These are phyloP conservation scores for Rhagium mordax DNA, from an alignment of 2,888 invertebrate species.

Conservation along the genomic window DNA sequence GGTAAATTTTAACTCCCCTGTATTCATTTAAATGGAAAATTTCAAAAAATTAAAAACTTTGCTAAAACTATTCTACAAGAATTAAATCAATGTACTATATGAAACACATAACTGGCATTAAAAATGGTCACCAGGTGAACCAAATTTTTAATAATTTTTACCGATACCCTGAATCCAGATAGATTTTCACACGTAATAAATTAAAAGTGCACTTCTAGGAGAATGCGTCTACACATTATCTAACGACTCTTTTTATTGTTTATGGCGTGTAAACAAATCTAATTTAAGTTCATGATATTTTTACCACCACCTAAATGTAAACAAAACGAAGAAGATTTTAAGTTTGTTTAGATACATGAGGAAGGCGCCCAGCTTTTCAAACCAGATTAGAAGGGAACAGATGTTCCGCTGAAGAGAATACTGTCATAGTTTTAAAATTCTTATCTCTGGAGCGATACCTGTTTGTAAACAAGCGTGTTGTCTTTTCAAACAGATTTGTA, in stretches of 20 bases:
- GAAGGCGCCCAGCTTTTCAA: background rate
- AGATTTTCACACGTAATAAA: background rate
- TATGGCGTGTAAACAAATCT: conserved; percentile 19
- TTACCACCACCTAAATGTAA: conserved; percentile 26
- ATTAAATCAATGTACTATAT: too few species aligned
- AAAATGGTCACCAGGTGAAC: too few species aligned
- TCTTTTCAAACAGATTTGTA: background rate
- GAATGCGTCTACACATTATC: conserved; percentile 7
- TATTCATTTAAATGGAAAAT: too few species aligned
- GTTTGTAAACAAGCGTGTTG: conserved; percentile 14
- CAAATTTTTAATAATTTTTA: background rate
- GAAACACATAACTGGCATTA: too few species aligned
- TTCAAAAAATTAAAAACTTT: too few species aligned
- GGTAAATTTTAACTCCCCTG: too few species aligned
- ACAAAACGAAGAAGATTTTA: conserved; percentile 16
- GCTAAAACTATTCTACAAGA: too few species aligned
- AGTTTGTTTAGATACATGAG: conserved; percentile 25
- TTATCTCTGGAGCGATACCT: conserved; percentile 9
- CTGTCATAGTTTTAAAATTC: conserved; percentile 6
- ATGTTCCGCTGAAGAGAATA: conserved; percentile 7
- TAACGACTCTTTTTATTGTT: conserved; percentile 17
- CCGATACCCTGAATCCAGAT: background rate
- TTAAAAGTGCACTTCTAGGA: background rate
- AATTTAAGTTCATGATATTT: conserved; percentile 18
- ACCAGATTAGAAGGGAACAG: background rate